Conservation (phyloP, 2,113 vertebrate species). For the Mastomys natalensis region DNA sequence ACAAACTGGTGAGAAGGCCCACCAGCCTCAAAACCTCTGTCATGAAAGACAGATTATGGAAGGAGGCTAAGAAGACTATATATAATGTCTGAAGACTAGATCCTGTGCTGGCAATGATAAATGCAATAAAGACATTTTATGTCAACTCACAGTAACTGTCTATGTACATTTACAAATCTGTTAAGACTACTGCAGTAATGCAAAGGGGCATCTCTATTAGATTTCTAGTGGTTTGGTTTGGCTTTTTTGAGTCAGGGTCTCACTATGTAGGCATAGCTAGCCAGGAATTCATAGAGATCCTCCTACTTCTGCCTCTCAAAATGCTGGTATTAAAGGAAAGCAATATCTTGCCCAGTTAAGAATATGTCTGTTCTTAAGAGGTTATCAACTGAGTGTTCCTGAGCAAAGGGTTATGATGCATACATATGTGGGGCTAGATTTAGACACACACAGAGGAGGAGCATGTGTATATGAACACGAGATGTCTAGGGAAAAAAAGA, state of each 20-base stretch:
- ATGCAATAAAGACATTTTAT: background rate
- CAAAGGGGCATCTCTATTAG: background rate
- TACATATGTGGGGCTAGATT: background rate
- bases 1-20: background rate
- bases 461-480: rapidly evolving
- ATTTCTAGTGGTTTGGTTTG: background rate
- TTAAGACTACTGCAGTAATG: background rate
- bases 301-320: background rate
- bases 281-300: background rate
- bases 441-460: background rate
- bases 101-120: background rate
- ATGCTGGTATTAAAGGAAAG: background rate
- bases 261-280: background rate
- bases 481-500: background rate
- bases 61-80: background rate
- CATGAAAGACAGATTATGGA: background rate
- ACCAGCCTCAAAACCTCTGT: background rate
- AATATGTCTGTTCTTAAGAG: background rate
- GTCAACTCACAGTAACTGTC: background rate
- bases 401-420: background rate
- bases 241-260: background rate
- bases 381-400: background rate
- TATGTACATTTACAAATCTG: background rate
- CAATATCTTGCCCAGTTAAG: background rate
- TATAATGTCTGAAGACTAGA: background rate